A percentile compares a stretch with the other conserved stretches of the same genome.
Conservation (phyloP, 1,140 invertebrate species). For the Papilio machaon region DNA sequence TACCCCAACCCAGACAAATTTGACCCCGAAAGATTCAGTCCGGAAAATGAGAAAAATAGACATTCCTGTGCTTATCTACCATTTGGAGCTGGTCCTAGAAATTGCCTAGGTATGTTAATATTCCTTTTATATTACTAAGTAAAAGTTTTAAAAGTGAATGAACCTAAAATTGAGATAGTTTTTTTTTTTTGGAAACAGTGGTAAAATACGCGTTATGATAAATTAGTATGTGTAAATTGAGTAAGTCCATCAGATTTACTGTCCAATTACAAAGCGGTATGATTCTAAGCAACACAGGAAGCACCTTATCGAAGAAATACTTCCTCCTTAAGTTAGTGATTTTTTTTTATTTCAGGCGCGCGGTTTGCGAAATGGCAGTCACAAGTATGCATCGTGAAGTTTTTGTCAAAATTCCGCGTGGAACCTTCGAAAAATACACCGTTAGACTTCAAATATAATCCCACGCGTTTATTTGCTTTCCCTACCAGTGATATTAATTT, state of each 20-base stretch:
- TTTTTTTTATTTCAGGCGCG: constrained; percentile 45
- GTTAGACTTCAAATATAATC: constrained; percentile 33
- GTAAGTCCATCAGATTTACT: too few species aligned
- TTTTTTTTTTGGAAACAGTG: too few species aligned
- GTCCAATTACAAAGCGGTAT: too few species aligned
- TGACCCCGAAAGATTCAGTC: constrained; percentile 82
- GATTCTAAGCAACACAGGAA: too few species aligned
- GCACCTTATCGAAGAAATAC: too few species aligned
- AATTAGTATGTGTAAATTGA: too few species aligned
- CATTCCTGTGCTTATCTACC: constrained; percentile 80
- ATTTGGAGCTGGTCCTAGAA: constrained; percentile 83
- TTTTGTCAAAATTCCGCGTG: constrained; percentile 47
- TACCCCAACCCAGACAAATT: constrained; percentile 80
- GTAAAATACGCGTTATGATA: too few species aligned
- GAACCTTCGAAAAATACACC: constrained; percentile 42
- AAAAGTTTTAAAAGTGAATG: too few species aligned
- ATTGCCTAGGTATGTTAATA: constrained; percentile 79
- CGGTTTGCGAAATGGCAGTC: constrained; percentile 51
- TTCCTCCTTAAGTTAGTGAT: background rate
- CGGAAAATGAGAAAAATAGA: constrained; percentile 68
- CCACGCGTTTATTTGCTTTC: constrained; percentile 33
- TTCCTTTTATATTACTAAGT: background rate
- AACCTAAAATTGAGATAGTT: too few species aligned
- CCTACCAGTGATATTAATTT: constrained; percentile 42
- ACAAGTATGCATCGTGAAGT: constrained; percentile 41